These are phyloP conservation scores for Macrophya annulata DNA, from an alignment of 2,888 invertebrate genomes.

Conservation along the genomic window DNA sequence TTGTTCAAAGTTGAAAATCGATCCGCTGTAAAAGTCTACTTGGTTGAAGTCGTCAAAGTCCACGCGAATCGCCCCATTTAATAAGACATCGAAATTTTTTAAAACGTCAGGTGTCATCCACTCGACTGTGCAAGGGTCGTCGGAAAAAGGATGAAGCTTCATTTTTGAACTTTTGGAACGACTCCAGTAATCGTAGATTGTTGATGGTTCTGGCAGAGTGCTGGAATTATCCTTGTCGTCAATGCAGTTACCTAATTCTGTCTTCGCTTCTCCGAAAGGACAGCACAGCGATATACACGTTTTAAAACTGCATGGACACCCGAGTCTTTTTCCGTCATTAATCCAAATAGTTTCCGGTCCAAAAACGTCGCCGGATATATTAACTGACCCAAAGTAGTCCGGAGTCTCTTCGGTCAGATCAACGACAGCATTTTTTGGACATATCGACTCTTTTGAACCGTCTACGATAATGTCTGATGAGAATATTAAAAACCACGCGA, in stretches of 20 bases:
- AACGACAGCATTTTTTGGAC: constrained; percentile 36
- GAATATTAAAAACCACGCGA: not conserved
- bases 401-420: not conserved
- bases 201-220: too few relatives aligned
- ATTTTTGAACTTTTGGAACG: too few relatives aligned
- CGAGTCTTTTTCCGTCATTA: constrained; percentile 20
- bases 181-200: too few relatives aligned
- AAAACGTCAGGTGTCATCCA: too few relatives aligned
- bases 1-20: too few relatives aligned
- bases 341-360: not conserved
- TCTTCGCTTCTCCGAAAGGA: constrained; percentile 45
- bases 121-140: too few relatives aligned
- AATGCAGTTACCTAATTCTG: not conserved
- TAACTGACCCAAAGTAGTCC: not conserved
- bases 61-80: too few relatives aligned
- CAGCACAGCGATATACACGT: constrained; percentile 68
- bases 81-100: too few relatives aligned
- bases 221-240: too few relatives aligned
- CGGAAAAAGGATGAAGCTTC: too few relatives aligned
- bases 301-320: constrained; percentile 60
- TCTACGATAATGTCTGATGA: not conserved
- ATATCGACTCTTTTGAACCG: not conserved
- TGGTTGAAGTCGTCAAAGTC: too few relatives aligned
- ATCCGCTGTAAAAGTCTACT: too few relatives aligned
- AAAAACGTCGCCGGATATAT: not conserved